A percentile compares a stretch with the other conserved stretches of the same genome.
Conservation (phyloP, 2,888 invertebrate genomes). For the Stramonita haemastoma region DNA sequence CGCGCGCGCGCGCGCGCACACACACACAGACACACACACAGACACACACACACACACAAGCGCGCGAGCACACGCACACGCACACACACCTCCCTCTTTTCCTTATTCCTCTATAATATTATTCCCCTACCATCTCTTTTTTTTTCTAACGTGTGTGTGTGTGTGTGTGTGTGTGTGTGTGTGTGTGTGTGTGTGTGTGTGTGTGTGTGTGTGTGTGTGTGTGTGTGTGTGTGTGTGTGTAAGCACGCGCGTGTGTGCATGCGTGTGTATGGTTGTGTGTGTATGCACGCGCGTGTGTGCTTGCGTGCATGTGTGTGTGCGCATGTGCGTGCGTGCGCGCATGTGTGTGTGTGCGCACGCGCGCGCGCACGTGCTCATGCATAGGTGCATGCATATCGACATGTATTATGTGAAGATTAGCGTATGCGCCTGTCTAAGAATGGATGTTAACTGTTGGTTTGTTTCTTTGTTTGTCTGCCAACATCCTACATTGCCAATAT, state of each 20-base stretch:
- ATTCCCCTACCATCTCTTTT: too few species aligned
- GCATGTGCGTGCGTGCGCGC: background rate
- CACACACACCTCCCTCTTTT: too few species aligned
- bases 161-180: background rate
- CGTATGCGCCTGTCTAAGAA: too few species aligned
- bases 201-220: too few species aligned
- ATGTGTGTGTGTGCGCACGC: conserved; percentile 17
- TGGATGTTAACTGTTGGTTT: too few species aligned
- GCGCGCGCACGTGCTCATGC: background rate
- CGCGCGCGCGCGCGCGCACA: background rate
- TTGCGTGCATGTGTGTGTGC: background rate
- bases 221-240: conserved; percentile 5
- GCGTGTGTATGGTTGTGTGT: conserved; percentile 17
- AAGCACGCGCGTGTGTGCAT: background rate
- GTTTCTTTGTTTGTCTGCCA: too few species aligned
- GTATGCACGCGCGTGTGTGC: conserved; percentile 3
- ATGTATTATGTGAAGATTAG: background rate
- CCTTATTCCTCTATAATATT: too few species aligned
- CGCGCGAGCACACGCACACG: background rate
- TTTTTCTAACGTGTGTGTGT: too few species aligned
- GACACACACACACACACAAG: background rate
- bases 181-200: too few species aligned
- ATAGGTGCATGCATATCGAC: background rate
- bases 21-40: background rate
- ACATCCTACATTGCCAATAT: too few species aligned